A percentile compares a stretch with the other conserved stretches of the same genome.
These are phyloP conservation scores for Lerista edwardsae DNA, from an alignment of 2,797 vertebrate genomes.

Conservation along the genomic window DNA sequence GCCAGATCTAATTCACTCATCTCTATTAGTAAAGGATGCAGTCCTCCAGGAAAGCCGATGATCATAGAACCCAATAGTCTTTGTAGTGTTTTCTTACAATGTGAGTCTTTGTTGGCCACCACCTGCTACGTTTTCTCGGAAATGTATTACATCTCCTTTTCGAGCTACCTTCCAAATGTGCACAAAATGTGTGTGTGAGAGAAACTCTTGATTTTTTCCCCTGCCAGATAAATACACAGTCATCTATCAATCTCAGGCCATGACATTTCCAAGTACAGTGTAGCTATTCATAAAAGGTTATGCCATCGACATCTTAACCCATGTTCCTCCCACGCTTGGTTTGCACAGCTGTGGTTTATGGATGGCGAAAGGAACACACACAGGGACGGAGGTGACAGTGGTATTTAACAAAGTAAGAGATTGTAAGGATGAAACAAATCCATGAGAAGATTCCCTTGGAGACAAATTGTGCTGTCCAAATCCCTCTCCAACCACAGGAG, in stretches of 20 bases:
- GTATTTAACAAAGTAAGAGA: conserved; percentile 10
- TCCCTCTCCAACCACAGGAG: background rate
- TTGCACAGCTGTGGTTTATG: conserved; percentile 53
- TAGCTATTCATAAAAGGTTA: conserved; percentile 45
- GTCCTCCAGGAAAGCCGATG: background rate
- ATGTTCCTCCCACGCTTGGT: conserved; percentile 25
- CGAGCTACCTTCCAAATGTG: conserved; percentile 20
- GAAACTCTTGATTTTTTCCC: conserved; percentile 20
- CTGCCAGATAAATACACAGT: conserved; percentile 50
- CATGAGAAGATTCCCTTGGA: background rate
- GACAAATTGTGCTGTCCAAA: accelerated
- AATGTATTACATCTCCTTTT: conserved; percentile 13
- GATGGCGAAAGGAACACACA: conserved; percentile 42
- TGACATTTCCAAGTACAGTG: conserved; percentile 34
- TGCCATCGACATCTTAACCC: conserved; percentile 10
- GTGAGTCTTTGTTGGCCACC: conserved; percentile 19
- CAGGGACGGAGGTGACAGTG: background rate
- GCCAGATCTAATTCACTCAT: too few species aligned
- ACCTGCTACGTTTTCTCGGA: conserved; percentile 25
- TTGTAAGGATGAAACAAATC: conserved; percentile 22
- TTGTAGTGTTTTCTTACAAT: conserved; percentile 26
- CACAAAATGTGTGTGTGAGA: background rate
- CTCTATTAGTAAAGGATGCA: background rate
- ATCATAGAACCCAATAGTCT: background rate
- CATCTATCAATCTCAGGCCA: conserved; percentile 26